Conservation (phyloP, 23 tunicate species). For the Styela clava region DNA sequence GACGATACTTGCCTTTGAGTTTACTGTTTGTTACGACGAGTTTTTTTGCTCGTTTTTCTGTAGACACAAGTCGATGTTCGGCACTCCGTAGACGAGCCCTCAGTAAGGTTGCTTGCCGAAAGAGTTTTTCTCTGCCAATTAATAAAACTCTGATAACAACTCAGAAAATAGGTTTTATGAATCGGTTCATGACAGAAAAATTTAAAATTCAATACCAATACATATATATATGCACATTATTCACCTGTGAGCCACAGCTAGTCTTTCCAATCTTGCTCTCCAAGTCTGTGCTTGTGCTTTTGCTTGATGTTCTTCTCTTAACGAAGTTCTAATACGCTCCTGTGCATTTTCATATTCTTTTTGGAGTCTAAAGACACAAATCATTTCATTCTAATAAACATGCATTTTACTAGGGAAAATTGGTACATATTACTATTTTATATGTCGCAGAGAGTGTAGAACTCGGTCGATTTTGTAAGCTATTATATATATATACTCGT, state of each 20-base stretch:
- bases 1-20: constrained; percentile 53
- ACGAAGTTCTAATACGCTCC: constrained; percentile 32
- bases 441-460: too few relatives aligned
- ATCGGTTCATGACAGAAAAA: not conserved
- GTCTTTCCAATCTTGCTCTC: constrained; percentile 45
- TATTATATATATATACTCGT: too few relatives aligned
- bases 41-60: constrained; percentile 47
- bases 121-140: constrained; percentile 31
- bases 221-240: not conserved
- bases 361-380: constrained; percentile 26
- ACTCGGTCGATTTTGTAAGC: too few relatives aligned
- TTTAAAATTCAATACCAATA: not conserved
- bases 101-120: constrained; percentile 52
- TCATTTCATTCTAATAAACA: not conserved
- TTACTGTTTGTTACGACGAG: constrained; percentile 37
- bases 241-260: constrained; percentile 39
- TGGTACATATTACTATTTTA: too few relatives aligned
- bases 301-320: constrained; percentile 53
- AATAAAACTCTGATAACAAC: too few relatives aligned
- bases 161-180: not conserved
- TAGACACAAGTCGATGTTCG: constrained; percentile 48
- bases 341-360: constrained; percentile 50
- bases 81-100: constrained; percentile 46
- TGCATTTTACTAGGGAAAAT: not conserved
- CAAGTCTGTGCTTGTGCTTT: constrained; percentile 61